Evolutionary conservation across 92 coral and sea anemone genomes (phyloP).

Genomic region (Palythoa heliodiscus): DNA sequence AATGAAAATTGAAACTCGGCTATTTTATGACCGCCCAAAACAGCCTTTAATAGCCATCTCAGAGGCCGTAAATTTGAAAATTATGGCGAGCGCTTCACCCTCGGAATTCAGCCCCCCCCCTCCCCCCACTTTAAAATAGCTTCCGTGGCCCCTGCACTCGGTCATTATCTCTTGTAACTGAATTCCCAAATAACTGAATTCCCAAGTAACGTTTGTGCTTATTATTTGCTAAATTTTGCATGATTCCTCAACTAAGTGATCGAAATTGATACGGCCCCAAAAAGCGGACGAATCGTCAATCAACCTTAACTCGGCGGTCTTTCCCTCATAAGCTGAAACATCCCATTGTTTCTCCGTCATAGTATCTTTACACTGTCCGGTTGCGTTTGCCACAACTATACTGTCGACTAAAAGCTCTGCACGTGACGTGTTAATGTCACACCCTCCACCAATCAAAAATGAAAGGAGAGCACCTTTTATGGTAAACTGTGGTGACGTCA

Average conservation of each 20-base stretch:
- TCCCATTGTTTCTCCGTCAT: slow-evolving; percentile 28
- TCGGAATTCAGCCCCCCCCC: too few relatives aligned
- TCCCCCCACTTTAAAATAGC: too few relatives aligned
- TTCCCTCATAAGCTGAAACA: background rate
- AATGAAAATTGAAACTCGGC: too few relatives aligned
- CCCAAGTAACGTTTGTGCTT: too few relatives aligned
- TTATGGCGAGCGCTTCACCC: too few relatives aligned
- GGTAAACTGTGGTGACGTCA: slow-evolving; percentile 28
- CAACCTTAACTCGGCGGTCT: slow-evolving; percentile 5
- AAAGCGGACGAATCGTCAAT: background rate
- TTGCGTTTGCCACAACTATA: slow-evolving; percentile 1
- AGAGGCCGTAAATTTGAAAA: too few relatives aligned
- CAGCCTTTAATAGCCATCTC: too few relatives aligned
- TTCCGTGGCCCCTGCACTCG: too few relatives aligned
- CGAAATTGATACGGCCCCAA: slow-evolving; percentile 29
- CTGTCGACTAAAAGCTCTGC: slow-evolving; percentile 29
- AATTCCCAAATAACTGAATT: too few relatives aligned
- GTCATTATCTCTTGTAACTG: too few relatives aligned
- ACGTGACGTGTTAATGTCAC: background rate
- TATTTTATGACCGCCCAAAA: too few relatives aligned
- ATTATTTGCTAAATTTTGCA: background rate
- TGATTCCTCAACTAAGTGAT: slow-evolving; percentile 21
- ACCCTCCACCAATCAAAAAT: slow-evolving; percentile 41
- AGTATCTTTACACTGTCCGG: slow-evolving; percentile 21
- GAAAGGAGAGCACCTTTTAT: slow-evolving; percentile 25